A percentile compares a stretch with the other conserved stretches of the same genome.
These are phyloP conservation scores for Thera britannica DNA, from an alignment of 2,888 invertebrate species.

Conservation along the genomic window DNA sequence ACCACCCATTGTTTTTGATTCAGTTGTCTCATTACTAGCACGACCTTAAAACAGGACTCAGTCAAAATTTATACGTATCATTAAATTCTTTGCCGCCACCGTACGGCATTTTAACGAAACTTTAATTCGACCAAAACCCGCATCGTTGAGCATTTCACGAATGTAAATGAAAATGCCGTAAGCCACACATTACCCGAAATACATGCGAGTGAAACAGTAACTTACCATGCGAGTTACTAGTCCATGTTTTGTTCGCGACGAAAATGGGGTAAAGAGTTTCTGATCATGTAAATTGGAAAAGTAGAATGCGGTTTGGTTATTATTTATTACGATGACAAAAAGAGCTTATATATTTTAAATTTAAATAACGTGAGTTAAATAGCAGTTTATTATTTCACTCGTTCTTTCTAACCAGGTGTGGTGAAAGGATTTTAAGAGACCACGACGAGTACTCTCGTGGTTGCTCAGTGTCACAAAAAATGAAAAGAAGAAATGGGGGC, in stretches of 20 bases:
- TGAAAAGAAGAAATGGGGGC: no score
- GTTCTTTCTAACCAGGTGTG: no score
- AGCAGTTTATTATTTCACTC: no score
- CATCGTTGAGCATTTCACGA: slow-evolving; percentile 48
- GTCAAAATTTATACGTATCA: slow-evolving; percentile 71
- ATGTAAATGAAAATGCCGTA: slow-evolving; percentile 21
- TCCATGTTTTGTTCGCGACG: neutral
- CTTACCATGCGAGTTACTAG: slow-evolving; percentile 1
- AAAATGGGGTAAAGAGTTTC: neutral
- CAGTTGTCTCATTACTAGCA: slow-evolving; percentile 70
- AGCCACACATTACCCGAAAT: neutral
- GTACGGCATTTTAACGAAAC: slow-evolving; percentile 73
- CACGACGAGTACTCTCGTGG: no score
- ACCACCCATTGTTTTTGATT: slow-evolving; percentile 74
- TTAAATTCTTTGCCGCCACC: slow-evolving; percentile 64
- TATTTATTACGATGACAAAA: no score
- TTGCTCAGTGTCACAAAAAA: no score
- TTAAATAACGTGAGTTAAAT: no score
- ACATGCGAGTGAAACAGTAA: neutral
- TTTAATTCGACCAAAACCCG: slow-evolving; percentile 66
- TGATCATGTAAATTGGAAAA: neutral
- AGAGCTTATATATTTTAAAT: no score
- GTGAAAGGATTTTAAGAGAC: no score
- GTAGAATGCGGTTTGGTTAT: neutral
- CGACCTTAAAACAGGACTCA: slow-evolving; percentile 58